Base-by-base conservation (phyloP, 2,888 invertebrate species). In the Fissipunctia ypsillon region DNA sequence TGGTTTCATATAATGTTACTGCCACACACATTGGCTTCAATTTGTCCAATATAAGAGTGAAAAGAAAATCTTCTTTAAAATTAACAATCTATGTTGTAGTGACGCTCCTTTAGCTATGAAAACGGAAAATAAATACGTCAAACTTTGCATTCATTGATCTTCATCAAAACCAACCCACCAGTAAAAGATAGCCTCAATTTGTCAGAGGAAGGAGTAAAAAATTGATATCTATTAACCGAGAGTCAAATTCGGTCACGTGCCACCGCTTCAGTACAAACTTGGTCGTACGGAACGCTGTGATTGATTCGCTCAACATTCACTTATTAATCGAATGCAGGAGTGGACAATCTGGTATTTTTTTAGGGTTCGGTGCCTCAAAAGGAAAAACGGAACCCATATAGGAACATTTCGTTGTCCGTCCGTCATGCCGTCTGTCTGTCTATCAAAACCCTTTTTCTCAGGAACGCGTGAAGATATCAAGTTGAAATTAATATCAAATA, bases 241-340 rank as follows among this genome's bases (percentile, higher is more conserved):
- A 76, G 67, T 67, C 59, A 48, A 54, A 25, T 38, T 54, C 19
- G 16, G 68, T 50, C 50, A 54, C 68, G 82, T 48, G 50, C 48
- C 38, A 16, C 31, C 54, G 81, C 69, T 43, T 61, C 77, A 56
- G 38, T 70, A 73, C 60, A 59, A 72, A 73, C 59, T 82, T 72
- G 73, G 50, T 72, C 67, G 69, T 48, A n/a, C 64, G 31, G 16
- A 9, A n/a, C 69, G 50, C n/a, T 7, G 75, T 81, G 81, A 84
- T 85, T 84, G 78, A 85, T 84, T 81, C 64, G 45, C 41, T 60
- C 48, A 61, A 73, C 78, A 74, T 76, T 78, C 66, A 68, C 60
- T 81, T 78, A 83, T 83, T 78, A 76, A 83, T 84, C 64, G 75
- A 76, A 31, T 57, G 38, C 41, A 64, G 41, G 31, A 56, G 5